Base-by-base conservation (phyloP, 1,140 invertebrate genomes). In the Frieseomelitta varia region DNA sequence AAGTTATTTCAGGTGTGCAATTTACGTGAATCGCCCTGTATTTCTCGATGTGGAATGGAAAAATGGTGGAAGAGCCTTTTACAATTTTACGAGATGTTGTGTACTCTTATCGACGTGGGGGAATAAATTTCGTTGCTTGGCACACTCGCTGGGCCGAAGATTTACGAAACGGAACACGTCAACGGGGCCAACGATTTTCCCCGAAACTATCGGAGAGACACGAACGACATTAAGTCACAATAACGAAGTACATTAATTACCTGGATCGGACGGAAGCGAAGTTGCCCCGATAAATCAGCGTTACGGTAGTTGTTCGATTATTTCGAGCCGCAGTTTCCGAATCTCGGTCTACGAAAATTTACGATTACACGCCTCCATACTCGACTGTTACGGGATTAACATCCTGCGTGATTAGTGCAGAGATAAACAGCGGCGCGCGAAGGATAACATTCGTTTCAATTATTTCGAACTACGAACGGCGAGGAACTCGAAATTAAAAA, bases 281-380 rank as follows among this genome's bases (percentile, higher is more conserved):
- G 69, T 72, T 72, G 53, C 24, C 15, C 1, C 47, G 2, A 72
- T 72, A 72, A 72, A 72, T 72, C 69, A 72, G 69, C 6, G 69
- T 72, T 72, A 51, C 39, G 8, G 69, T 72, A 72, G 39, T 72
- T 72, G 47, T 72, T 72, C 69, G 69, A 51, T 72, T 72, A 72
- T 51, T 47, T 51, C 47, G 69, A 1, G 24, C 14, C 69, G n/a
- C 69, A 72, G 69, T 72, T 72, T 53, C 69, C n/a, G 69, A 51
- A 72, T 53, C 47, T 27, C 47, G 0, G 8, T 51, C n/a, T 72
- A 72, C 47, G 69, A 72, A 53, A 53, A 72, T 72, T 51, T 72
- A 72, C n/a, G 69, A 27, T 72, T 72, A 72, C 15, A 19, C 24
- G 15, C 53, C 3, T 27, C 39, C n/a, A 72, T 51, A 51, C 15